phyloP scores from a whole-genome alignment of 2,113 vertebrate genomes.

The Thalassarche chlororhynchos region DNA sequence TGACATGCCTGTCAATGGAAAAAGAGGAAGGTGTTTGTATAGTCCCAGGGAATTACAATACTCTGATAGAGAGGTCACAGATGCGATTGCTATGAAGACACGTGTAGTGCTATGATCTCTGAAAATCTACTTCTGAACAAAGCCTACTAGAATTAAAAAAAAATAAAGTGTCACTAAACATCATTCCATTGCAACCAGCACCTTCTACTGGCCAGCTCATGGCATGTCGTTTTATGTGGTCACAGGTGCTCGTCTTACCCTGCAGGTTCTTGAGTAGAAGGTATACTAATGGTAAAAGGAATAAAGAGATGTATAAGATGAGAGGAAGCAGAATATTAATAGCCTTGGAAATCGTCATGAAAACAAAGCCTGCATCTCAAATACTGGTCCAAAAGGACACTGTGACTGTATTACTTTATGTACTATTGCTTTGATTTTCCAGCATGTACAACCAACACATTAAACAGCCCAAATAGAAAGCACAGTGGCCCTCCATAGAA shows the following conservation, averaged over 20 bases:
- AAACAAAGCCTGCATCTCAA: not conserved
- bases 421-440: not conserved
- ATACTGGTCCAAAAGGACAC: not conserved
- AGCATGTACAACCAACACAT: not conserved
- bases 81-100: not conserved
- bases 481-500: not conserved
- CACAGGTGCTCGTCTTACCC: not conserved
- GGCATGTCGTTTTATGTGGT: not conserved
- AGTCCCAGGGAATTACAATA: not conserved
- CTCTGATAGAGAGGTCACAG: not conserved
- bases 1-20: slow-evolving; percentile 56
- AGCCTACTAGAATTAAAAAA: not conserved
- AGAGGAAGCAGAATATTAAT: not conserved
- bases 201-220: not conserved
- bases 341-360: not conserved
- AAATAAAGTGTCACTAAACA: not conserved
- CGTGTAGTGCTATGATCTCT: not conserved
- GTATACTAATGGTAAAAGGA: not conserved
- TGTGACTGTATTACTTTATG: not conserved
- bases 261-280: no score
- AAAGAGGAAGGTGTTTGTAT: not conserved
- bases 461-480: not conserved
- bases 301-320: not conserved
- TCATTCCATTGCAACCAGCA: not conserved
- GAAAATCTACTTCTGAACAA: not conserved